Evolutionary conservation across 2,888 invertebrate species (phyloP), one percentile per base, ranked within the genome.

Genomic region (Chrysina gloriosa): DNA sequence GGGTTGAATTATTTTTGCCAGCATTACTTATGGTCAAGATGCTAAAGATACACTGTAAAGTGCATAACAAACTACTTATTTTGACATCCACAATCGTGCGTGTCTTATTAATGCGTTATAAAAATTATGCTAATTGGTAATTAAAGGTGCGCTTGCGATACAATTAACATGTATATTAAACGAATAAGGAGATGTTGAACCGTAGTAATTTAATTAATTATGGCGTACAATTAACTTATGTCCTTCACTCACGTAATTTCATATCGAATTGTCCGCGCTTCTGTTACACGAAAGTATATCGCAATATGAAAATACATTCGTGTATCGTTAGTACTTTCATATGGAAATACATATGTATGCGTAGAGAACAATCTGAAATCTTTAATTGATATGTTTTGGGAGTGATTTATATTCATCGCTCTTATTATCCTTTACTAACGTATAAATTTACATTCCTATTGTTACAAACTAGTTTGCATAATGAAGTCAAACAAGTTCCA

Each of bases 41-140:
- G n/a, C n/a, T n/a, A n/a, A n/a, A n/a, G n/a, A n/a, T n/a, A n/a
- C n/a, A n/a, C n/a, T n/a, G n/a, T n/a, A n/a, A n/a, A n/a, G n/a
- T n/a, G 7, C 19, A 14, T 19, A 16, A 14, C 19, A 16, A 42
- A 16, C 3, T 42, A 42, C 16, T 14, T 42, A 42, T 42, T 42
- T 2, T 42, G 42, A 42, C 16, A 19, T 42, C 42, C 6, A 42
- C 14, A 19, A 19, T 11, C 19, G 16, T 16, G 27, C 50, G 29
- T 29, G 16, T 29, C 29, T 56, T 6, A 39, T 56, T 56, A 56
- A 36, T 5, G n/a, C 23, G 36, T 39, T 36, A 39, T 39, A 56
- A 23, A 56, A 36, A 56, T 56, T 56, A 56, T 56, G 39, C 36
- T 56, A 56, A 56, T 36, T 56, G 56, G 23, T 52, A 52, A 29